Evolutionary conservation across 2,113 vertebrate species (phyloP), one percentile per base, ranked within the genome.

Genomic region (Aplodontia rufa): DNA sequence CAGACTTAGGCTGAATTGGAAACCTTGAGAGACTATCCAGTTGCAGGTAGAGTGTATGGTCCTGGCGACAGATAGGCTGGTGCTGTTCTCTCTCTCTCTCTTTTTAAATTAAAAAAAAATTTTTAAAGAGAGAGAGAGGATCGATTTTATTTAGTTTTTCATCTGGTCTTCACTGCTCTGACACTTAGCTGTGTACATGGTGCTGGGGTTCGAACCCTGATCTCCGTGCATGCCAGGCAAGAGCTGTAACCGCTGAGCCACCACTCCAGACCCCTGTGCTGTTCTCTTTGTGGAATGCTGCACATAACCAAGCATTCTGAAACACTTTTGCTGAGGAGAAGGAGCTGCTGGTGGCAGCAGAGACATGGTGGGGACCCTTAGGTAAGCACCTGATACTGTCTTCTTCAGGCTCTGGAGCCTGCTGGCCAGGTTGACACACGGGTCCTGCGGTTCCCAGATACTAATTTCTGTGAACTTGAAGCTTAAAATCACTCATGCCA

Each of bases 381-480:
- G 35, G 45, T 8, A 35, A 28, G 35, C n/a, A 4, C 28, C 5
- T 6, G 5, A 24, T 51, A 45, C 71, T 13, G 20, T 78, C 26
- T 9, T 72, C n/a, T 58, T 42, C 35, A 19, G 24, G 13, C 22
- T 81, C 62, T 7, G 24, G 51, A 68, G 19, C 68, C 68, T 22
- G 4, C 26, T 40, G 5, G 6, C 4, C 7, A 17, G 6, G 32
- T 9, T 3, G 32, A 55, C 4, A 1, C 45, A 8, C 8, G 1
- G 24, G 20, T 9, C 66, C 76, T 16, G 2, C 11, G n/a, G 26
- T 35, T 49, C 64, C 32, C 45, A 10, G 64, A 76, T 13, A 40
- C 14, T 17, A 60, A 62, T 53, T 75, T 35, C 69, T 40, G 79
- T 9, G 53, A 90, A 42, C 47, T 30, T 1, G 11, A 89, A 47